Evolutionary conservation across 92 coral and sea anemone genomes (phyloP), one percentile per base, ranked within the genome.

Genomic region (Palythoa grandis): DNA sequence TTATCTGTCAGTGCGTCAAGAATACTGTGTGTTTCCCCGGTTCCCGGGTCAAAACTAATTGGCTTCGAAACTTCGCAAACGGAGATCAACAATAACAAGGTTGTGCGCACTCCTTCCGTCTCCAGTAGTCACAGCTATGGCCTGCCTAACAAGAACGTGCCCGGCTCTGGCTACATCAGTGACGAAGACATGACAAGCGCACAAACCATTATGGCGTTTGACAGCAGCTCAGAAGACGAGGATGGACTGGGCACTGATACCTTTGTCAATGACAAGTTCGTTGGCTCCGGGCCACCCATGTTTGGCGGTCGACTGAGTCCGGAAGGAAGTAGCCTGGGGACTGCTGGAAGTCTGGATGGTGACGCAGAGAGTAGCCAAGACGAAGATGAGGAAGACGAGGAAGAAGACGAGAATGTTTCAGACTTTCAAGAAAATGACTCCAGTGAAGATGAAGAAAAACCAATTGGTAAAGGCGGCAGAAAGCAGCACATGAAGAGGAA

Each of bases 301-400:
- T 96, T 93, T 54, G 93, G 92, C 83, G 98, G 98, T 37, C 95
- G 98, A 67, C 89, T 96, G 61, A 96, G 98, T 70, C 96, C 98
- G 78, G 98, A 96, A 83, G 98, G 98, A 70, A 96, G 98, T 76
- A 96, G 98, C 57, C 94, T 96, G 39, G 98, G 98, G 54, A 96
- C 96, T 38, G 91, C 94, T 38, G 96, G 96, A 77, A 93, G 96
- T 79, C 85, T 90, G 56, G 98, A 96, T 75, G 98, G 98, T 43
- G 92, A 90, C 56, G 85, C 91, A 82, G 98, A 88, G 52, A 96
- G 98, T 74, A 91, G 95, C 24, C 87, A 82, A 29, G 98, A 92
- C 14, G 85, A 80, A 24, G 85, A 39, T 37, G 82, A 75, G 10
- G 82, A 76, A 76, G 63, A 76, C 82, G 87, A 83, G 4, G 87